These are phyloP conservation scores for Centroberyx gerrardi DNA, from an alignment of 2,797 vertebrate genomes.

Conservation along the genomic window DNA sequence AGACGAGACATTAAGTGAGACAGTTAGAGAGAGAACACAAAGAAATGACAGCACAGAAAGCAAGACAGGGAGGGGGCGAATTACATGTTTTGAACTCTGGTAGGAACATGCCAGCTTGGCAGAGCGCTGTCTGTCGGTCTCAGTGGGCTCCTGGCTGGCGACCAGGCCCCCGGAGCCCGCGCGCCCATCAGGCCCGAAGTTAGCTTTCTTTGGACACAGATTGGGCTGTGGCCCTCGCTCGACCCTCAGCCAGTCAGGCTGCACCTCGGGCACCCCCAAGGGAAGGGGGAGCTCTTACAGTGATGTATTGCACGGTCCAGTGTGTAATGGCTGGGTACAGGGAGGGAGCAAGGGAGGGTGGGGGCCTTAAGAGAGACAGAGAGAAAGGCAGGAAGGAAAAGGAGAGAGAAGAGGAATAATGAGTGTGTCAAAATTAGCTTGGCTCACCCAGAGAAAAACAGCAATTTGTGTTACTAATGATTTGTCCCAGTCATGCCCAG, in stretches of 20 bases:
- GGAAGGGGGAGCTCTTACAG: conserved; percentile 43
- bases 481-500: conserved; percentile 66
- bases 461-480: conserved; percentile 71
- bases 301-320: conserved; percentile 55
- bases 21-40: not conserved
- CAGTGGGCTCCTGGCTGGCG: conserved; percentile 20
- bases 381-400: conserved; percentile 31
- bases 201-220: conserved; percentile 25
- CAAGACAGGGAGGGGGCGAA: not conserved
- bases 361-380: conserved; percentile 35
- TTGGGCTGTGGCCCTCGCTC: conserved; percentile 22
- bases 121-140: conserved; percentile 24
- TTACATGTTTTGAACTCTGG: not conserved
- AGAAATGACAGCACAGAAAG: not conserved
- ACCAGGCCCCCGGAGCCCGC: conserved; percentile 9
- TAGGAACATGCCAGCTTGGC: conserved; percentile 22
- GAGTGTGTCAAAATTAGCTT: conserved; percentile 71
- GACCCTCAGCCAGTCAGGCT: conserved; percentile 36
- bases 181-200: conserved; percentile 17
- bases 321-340: conserved; percentile 31
- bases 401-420: conserved; percentile 64
- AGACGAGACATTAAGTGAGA: conserved; percentile 5
- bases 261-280: conserved; percentile 28
- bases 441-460: conserved; percentile 70
- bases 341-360: conserved; percentile 39